Conservation (phyloP, 2,888 invertebrate species). For the Mesorhabditis belari region DNA sequence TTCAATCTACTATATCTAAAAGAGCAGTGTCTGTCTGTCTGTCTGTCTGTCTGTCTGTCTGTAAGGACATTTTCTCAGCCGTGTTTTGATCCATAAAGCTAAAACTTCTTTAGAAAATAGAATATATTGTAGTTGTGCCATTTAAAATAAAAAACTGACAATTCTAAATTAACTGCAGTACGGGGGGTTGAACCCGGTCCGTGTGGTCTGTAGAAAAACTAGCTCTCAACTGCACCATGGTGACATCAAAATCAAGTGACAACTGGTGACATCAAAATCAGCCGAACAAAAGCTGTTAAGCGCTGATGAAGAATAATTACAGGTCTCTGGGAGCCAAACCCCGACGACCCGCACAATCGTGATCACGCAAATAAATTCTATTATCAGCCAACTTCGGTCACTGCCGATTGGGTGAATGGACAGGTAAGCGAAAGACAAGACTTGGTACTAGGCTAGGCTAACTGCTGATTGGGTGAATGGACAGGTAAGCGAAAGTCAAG, state of each 20-base stretch:
- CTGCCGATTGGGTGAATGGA: constrained; percentile 44
- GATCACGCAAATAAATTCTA: constrained; percentile 46
- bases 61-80: too few relatives aligned
- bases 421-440: constrained; percentile 16
- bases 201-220: too few relatives aligned
- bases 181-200: too few relatives aligned
- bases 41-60: too few relatives aligned
- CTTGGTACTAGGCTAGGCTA: not conserved
- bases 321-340: constrained; percentile 46
- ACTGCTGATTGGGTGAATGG: constrained; percentile 10
- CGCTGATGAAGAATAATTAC: not conserved
- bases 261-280: not conserved
- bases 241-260: too few relatives aligned
- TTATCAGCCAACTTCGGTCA: constrained; percentile 35
- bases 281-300: not conserved
- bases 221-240: too few relatives aligned
- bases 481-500: constrained; percentile 17
- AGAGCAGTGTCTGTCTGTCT: too few relatives aligned
- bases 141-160: not conserved
- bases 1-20: not conserved
- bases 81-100: too few relatives aligned
- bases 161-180: not conserved
- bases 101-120: too few relatives aligned
- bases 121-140: too few relatives aligned
- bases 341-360: constrained; percentile 44